These are phyloP conservation scores for Drosophila meridiana DNA, from an alignment of 2,888 invertebrate species.

Conservation along the genomic window DNA sequence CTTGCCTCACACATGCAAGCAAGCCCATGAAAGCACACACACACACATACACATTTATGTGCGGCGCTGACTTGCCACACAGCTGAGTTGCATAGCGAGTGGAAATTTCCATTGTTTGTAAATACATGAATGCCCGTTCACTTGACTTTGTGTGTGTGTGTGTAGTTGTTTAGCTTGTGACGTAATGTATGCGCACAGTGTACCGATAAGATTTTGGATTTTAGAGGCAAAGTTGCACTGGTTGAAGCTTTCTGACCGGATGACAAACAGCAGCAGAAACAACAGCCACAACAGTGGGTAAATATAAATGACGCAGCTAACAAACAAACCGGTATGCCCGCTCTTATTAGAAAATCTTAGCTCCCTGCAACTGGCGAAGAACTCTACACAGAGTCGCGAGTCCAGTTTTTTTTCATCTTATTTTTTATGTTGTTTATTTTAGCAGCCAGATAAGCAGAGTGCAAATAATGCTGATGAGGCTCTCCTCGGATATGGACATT, in stretches of 20 bases:
- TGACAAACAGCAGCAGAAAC: conserved; percentile 16
- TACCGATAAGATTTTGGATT: conserved; percentile 3
- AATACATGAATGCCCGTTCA: conserved; percentile 28
- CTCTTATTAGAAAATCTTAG: conserved; percentile 15
- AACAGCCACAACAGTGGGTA: conserved; percentile 7
- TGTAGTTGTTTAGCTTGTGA: conserved; percentile 43
- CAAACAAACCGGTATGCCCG: conserved; percentile 36
- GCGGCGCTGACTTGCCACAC: conserved; percentile 48
- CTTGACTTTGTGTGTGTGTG: conserved; percentile 22
- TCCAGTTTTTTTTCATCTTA: conserved; percentile 13
- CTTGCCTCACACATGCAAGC: not conserved
- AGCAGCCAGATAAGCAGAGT: conserved; percentile 44
- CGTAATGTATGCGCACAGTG: conserved; percentile 34
- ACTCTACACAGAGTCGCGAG: conserved; percentile 33
- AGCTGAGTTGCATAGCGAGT: conserved; percentile 55
- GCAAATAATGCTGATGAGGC: conserved; percentile 45
- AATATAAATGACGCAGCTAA: conserved; percentile 25
- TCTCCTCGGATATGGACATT: conserved; percentile 25
- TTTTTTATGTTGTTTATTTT: conserved; percentile 41
- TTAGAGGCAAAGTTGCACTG: conserved; percentile 4
- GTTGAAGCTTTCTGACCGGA: conserved; percentile 8
- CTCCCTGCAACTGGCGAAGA: conserved; percentile 8
- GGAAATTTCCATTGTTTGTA: conserved; percentile 75
- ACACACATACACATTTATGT: not conserved
- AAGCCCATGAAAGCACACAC: not conserved